Evolutionary conservation across 2,888 invertebrate genomes (phyloP).

Genomic region (Craniophora ligustri): DNA sequence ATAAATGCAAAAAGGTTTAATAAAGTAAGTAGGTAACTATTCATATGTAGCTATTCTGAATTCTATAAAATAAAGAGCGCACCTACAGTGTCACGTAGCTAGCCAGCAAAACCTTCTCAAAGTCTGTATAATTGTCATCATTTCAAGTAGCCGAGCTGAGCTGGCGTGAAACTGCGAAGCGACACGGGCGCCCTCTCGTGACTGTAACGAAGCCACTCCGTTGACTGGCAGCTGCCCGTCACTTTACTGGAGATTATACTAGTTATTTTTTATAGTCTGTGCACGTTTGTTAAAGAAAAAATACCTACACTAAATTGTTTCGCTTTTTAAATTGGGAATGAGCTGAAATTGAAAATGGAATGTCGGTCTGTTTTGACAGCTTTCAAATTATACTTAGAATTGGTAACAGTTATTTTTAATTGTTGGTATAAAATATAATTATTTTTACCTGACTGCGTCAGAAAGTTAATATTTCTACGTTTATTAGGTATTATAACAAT

Average conservation of each 20-base stretch:
- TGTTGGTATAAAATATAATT: no score
- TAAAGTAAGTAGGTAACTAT: background rate
- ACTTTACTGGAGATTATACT: slow-evolving; percentile 57
- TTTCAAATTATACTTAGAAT: no score
- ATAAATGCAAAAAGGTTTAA: no score
- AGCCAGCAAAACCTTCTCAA: slow-evolving; percentile 45
- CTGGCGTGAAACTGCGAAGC: slow-evolving; percentile 46
- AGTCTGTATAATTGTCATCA: slow-evolving; percentile 62
- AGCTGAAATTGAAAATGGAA: background rate
- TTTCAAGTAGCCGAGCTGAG: slow-evolving; percentile 49
- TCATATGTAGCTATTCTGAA: background rate
- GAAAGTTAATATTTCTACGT: no score
- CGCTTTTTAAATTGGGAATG: slow-evolving; percentile 39
- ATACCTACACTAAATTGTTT: slow-evolving; percentile 29
- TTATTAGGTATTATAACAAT: no score
- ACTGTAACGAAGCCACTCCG: slow-evolving; percentile 78
- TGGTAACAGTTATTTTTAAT: no score
- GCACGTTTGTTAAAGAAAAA: slow-evolving; percentile 23
- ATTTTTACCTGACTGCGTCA: no score
- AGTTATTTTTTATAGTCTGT: slow-evolving; percentile 53
- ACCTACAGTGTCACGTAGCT: slow-evolving; percentile 9
- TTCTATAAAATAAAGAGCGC: slow-evolving; percentile 5
- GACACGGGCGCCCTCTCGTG: slow-evolving; percentile 59
- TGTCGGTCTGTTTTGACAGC: background rate
- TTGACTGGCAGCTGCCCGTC: slow-evolving; percentile 78